A percentile compares a stretch with the other conserved stretches of the same genome.
Evolutionary conservation across 2,113 vertebrate genomes (phyloP).

Genomic region (Poecilia latipinna): DNA sequence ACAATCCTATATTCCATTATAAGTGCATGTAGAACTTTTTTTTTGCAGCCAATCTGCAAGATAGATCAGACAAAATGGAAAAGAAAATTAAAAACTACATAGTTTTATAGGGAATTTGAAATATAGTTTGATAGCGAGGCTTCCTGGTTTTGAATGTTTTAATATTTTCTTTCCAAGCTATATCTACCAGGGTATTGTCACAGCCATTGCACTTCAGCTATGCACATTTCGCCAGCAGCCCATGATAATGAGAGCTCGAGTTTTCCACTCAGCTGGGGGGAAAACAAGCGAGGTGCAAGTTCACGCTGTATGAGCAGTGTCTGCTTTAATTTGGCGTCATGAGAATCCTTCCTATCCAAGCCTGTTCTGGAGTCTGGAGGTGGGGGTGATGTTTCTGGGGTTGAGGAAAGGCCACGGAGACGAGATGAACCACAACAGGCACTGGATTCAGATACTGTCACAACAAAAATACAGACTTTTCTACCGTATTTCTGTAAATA

Average conservation of each 20-base stretch:
- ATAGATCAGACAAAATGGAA: background rate
- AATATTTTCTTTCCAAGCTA: conserved; percentile 3
- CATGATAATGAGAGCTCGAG: conserved; percentile 43
- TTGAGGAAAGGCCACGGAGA: background rate
- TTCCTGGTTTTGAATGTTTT: background rate
- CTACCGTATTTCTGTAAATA: background rate
- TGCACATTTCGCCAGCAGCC: conserved; percentile 35
- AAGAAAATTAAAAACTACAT: background rate
- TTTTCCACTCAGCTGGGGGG: conserved; percentile 39
- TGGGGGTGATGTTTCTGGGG: conserved; percentile 14
- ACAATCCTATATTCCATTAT: background rate
- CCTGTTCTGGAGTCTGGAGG: conserved; percentile 5
- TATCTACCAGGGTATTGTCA: conserved; percentile 1
- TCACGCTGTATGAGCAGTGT: conserved; percentile 1
- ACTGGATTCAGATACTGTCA: background rate
- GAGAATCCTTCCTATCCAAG: background rate
- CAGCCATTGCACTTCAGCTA: conserved; percentile 14
- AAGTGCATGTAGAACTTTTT: background rate
- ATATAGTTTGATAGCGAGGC: background rate
- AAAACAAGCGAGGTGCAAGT: conserved; percentile 18
- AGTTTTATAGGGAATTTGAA: background rate
- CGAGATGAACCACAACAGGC: background rate
- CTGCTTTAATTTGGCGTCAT: conserved; percentile 30
- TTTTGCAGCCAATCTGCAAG: background rate
- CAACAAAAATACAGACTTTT: background rate